Evolutionary conservation across 2,888 invertebrate species (phyloP), one percentile per base, ranked within the genome.

Genomic region (Campoletis raptor): DNA sequence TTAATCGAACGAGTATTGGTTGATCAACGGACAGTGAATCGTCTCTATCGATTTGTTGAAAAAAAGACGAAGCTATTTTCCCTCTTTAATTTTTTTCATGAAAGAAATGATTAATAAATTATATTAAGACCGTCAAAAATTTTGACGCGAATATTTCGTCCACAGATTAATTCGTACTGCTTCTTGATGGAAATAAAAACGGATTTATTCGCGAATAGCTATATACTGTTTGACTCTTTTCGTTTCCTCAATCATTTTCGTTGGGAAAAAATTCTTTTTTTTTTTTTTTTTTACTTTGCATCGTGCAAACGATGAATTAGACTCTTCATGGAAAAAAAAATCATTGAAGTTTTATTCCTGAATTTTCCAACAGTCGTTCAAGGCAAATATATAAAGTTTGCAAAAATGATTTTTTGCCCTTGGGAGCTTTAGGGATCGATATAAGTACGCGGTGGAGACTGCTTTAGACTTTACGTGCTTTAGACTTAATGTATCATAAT

Each of bases 401-500:
- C 21, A 7, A 77, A 48, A 66, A 21, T 8, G 8, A 40, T 45
- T 48, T 64, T 66, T 30, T n/a, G 64, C 42, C 66, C 36, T 61
- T 66, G 37, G 52, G 42, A 64, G 30, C 45, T 48, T 36, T 15
- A 37, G 66, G 48, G 48, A 64, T 81, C 66, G 66, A 81, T 66
- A 66, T 37, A 57, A 73, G 52, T 30, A 6, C 52, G 73, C 52
- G 73, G 64, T 79, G 66, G 77, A 70, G 85, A 64, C 57, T 40
- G 61, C n/a, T n/a, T n/a, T n/a, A n/a, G n/a, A n/a, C n/a, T n/a
- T n/a, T 78, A 79, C 80, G 85, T 80, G 85, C 79, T 76, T 85
- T 82, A 83, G 82, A 85, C 86, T 85, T 90, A 90, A 90, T 89
- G 88, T 70, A 24, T 79, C 87, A 88, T 90, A 90, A 91, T 89